Evolutionary conservation across 1,140 invertebrate species (phyloP).

Genomic region (Drosophila nikananu): DNA sequence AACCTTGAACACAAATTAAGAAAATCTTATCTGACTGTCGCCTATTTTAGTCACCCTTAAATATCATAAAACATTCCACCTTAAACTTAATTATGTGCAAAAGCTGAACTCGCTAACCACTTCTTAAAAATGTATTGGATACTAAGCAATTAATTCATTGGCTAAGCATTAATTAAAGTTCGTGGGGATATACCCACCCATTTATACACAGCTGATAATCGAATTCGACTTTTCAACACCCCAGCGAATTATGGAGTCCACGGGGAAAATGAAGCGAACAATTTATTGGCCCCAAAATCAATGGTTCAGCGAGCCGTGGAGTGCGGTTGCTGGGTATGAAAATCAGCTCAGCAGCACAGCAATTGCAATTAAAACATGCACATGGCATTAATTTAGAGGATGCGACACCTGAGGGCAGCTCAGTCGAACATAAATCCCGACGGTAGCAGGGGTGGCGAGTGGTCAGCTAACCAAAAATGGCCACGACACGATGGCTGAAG

Average conservation of each 20-base stretch:
- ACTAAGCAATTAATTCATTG: neutral
- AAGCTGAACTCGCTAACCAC: neutral
- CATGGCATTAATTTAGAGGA: conserved; percentile 76
- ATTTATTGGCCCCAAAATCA: conserved; percentile 70
- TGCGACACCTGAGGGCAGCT: conserved; percentile 64
- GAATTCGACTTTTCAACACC: conserved; percentile 51
- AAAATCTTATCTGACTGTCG: too few relatives aligned
- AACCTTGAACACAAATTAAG: too few relatives aligned
- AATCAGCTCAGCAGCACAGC: conserved; percentile 48
- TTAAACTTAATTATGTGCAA: neutral
- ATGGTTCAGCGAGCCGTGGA: conserved; percentile 15
- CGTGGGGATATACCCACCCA: neutral
- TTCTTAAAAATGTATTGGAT: too few relatives aligned
- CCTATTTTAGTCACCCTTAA: too few relatives aligned
- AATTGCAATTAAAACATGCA: conserved; percentile 76
- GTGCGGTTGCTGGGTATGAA: conserved; percentile 13
- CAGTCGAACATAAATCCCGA: conserved; percentile 59
- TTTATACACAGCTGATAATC: conserved; percentile 52
- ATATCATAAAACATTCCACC: neutral
- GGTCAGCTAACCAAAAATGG: conserved; percentile 67
- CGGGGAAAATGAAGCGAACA: conserved; percentile 29
- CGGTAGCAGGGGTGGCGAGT: conserved; percentile 5
- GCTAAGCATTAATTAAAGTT: conserved; percentile 6
- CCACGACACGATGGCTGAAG: conserved; percentile 55
- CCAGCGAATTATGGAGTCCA: conserved; percentile 48